Evolutionary conservation across 2,888 invertebrate species (phyloP), one percentile per base, ranked within the genome.

Genomic region (Alentia gelatinosa): DNA sequence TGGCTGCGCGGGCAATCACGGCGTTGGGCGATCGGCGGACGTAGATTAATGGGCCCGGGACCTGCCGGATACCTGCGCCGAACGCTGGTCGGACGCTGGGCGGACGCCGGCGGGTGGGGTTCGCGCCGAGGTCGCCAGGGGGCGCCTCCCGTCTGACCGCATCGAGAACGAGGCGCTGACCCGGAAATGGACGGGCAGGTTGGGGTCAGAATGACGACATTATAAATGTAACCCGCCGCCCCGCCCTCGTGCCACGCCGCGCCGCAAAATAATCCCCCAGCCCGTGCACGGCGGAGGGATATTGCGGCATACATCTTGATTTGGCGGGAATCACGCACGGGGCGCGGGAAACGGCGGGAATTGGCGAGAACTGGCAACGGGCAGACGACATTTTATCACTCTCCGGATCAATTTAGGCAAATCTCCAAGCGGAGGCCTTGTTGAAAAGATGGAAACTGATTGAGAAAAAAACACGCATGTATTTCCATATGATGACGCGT

Each of bases 271-370:
- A 26, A 83, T 83, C 83, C 83, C 42, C 42, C 12, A 0, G 83
- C 83, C 83, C 83, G 39, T 19, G 39, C 40, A 15, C n/a, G 83
- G 40, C 83, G 83, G 39, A 35, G 3, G 83, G 50, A 47, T 86
- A 86, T 86, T 86, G 50, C 86, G 47, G 86, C 86, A 86, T 86
- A 86, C 50, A 86, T 86, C 86, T 86, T 86, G 42, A 86, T 86
- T 86, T 86, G 86, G 79, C 1, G 30, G 74, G 26, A 74, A 74
- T 74, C 74, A 74, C 26, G 74, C 74, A 74, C 30, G 30, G 37
- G 7, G 79, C 79, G 68, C 68, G 30, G 68, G n/a, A 26, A 68
- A 68, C 33, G 79, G 79, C 37, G 79, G 79, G 74, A 74, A 74
- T 74, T 74, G 74, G 74, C 30, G 33, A 26, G n/a, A 33, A 33